These are phyloP conservation scores for Chaunax sp. DNA, from an alignment of 2,797 vertebrate genomes.

Conservation along the genomic window DNA sequence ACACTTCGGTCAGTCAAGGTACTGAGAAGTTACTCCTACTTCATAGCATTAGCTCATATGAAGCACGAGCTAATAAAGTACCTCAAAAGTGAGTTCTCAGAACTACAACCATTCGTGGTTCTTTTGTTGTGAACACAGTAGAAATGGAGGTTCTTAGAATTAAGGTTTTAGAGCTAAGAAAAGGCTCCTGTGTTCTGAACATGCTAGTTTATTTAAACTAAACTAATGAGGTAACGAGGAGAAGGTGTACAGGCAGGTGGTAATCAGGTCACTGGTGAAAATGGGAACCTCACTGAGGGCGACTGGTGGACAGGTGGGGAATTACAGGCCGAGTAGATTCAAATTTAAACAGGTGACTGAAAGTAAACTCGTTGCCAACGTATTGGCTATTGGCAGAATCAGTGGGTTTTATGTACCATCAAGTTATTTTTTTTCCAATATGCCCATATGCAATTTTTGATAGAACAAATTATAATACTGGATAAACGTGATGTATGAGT, in stretches of 20 bases:
- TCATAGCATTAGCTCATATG: no score
- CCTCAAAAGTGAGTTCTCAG: no score
- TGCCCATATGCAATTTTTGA: neutral
- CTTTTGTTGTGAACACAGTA: no score
- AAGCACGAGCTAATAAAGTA: no score
- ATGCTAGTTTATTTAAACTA: neutral
- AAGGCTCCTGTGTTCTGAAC: no score
- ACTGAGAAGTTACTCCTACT: no score
- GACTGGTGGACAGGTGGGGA: slow-evolving; percentile 1
- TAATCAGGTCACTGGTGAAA: neutral
- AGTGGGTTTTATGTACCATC: no score
- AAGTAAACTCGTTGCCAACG: no score
- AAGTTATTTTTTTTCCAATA: neutral
- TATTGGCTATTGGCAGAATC: neutral
- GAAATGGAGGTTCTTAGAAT: no score
- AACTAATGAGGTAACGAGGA: neutral
- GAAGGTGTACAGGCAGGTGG: neutral
- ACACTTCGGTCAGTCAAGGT: no score
- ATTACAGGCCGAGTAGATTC: neutral
- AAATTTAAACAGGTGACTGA: neutral
- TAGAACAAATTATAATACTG: neutral
- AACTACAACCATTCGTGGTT: no score
- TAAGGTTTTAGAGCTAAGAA: no score
- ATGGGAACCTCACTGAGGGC: neutral
- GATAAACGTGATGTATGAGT: neutral